Conservation (phyloP, 2,113 vertebrate genomes). For the Muntiacus muntjak region DNA sequence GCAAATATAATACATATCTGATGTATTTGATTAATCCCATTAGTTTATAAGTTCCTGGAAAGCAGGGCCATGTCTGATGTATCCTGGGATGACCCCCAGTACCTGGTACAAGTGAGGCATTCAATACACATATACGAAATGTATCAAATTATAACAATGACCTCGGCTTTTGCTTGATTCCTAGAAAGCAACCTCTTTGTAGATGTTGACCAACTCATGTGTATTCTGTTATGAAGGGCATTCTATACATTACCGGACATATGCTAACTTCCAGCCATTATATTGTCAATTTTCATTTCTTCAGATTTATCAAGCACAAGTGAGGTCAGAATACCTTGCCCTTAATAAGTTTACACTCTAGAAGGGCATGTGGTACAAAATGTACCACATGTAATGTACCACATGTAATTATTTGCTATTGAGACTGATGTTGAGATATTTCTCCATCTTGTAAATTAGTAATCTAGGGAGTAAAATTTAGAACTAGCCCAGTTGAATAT, state of each 20-base stretch:
- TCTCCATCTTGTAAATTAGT: conserved; percentile 54
- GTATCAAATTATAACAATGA: not conserved
- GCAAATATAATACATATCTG: not conserved
- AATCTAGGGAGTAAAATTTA: conserved; percentile 59
- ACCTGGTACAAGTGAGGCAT: not conserved
- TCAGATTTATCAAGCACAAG: not conserved
- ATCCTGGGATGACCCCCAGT: too few species aligned
- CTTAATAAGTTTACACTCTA: not conserved
- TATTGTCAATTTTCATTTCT: not conserved
- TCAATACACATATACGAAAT: not conserved
- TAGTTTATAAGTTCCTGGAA: not conserved
- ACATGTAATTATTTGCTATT: not conserved
- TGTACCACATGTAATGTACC: not conserved
- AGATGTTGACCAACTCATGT: not conserved
- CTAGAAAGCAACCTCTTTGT: not conserved
- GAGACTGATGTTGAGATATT: conserved; percentile 38
- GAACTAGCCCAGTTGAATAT: conserved; percentile 37
- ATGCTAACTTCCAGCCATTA: not conserved
- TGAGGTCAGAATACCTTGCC: not conserved
- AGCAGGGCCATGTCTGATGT: not conserved
- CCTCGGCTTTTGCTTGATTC: not conserved
- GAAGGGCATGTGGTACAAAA: not conserved
- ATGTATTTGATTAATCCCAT: not conserved
- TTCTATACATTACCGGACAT: not conserved
- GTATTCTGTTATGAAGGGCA: not conserved